Conservation (phyloP, 2,113 vertebrate species). For the Ptilonorhynchus violaceus region DNA sequence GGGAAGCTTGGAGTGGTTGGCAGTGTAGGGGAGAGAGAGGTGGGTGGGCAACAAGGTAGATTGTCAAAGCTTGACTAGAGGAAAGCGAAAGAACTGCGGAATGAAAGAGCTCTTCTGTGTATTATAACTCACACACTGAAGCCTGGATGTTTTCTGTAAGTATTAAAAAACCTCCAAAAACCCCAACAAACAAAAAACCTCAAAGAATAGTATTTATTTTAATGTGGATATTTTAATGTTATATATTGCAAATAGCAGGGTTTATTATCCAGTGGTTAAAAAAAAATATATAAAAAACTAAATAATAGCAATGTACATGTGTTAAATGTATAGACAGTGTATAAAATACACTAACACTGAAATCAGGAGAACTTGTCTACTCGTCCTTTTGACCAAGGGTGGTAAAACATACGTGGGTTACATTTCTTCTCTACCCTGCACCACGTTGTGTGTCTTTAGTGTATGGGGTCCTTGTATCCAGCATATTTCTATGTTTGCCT, state of each 20-base stretch:
- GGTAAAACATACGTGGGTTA: not conserved
- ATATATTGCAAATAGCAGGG: constrained; percentile 79
- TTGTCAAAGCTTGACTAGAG: not conserved
- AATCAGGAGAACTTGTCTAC: constrained; percentile 15
- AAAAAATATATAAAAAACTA: constrained; percentile 23
- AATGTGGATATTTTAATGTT: constrained; percentile 72
- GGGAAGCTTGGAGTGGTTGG: not conserved
- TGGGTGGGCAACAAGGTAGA: not conserved
- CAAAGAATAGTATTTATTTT: constrained; percentile 73
- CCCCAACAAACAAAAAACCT: rapidly evolving
- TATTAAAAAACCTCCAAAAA: constrained; percentile 46
- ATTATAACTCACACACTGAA: constrained; percentile 82
- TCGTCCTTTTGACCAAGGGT: constrained; percentile 2
- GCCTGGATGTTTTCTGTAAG: constrained; percentile 75
- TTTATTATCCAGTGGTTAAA: constrained; percentile 87
- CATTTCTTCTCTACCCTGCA: not conserved
- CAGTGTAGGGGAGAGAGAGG: not conserved
- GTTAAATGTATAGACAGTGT: constrained; percentile 41
- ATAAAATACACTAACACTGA: constrained; percentile 29
- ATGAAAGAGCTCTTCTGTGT: constrained; percentile 77
- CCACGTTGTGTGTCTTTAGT: rapidly evolving
- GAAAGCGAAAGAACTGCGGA: constrained; percentile 85
- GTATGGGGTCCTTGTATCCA: not conserved
- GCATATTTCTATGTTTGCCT: not conserved
- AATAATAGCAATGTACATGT: constrained; percentile 74